Conservation (phyloP, 2,113 vertebrate genomes). For the Rhinichthys klamathensis region DNA sequence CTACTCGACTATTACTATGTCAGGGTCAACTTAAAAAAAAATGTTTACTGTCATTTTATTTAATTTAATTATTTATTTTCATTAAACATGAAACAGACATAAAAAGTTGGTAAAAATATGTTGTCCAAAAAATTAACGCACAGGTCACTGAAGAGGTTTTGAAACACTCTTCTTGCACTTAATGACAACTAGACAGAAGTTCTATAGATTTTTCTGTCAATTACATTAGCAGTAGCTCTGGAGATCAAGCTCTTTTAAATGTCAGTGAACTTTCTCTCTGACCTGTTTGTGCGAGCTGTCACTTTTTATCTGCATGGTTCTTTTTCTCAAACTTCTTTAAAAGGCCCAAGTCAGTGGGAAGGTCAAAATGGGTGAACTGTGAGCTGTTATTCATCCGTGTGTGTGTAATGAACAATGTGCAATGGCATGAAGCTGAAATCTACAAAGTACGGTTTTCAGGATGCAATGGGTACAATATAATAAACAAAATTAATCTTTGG, state of each 20-base stretch:
- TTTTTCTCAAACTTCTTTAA: slow-evolving; percentile 7
- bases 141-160: neutral
- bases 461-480: neutral
- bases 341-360: slow-evolving; percentile 6
- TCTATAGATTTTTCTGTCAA: slow-evolving; percentile 15
- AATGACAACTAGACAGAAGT: neutral
- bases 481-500: neutral
- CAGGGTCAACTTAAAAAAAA: neutral
- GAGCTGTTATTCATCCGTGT: neutral
- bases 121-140: neutral
- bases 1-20: no score
- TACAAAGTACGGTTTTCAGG: neutral
- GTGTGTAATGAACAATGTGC: neutral
- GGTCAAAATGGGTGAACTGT: neutral
- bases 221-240: neutral
- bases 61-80: neutral
- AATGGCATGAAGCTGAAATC: neutral
- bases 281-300: slow-evolving; percentile 29
- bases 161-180: neutral
- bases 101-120: neutral
- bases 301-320: slow-evolving; percentile 35
- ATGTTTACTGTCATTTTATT: neutral
- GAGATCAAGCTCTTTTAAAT: slow-evolving; percentile 28
- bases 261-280: slow-evolving; percentile 35
- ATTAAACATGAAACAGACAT: neutral